Conservation (phyloP, 1,140 invertebrate genomes). For the Pseudomyrmex concolor region DNA sequence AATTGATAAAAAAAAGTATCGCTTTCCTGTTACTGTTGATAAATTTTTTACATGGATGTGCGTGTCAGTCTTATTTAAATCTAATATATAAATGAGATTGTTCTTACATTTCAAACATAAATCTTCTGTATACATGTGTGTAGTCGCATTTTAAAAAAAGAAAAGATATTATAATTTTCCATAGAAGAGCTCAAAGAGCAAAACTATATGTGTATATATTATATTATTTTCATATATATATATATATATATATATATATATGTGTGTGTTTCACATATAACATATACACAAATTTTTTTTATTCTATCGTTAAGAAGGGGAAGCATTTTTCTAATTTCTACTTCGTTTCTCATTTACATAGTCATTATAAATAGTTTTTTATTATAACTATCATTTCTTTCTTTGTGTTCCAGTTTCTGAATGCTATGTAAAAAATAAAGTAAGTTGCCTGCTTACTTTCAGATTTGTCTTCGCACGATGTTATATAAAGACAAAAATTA, state of each 20-base stretch:
- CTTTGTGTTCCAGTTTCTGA: slow-evolving; percentile 62
- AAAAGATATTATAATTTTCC: slow-evolving; percentile 60
- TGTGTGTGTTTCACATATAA: no score
- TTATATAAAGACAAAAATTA: slow-evolving; percentile 80
- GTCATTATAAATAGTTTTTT: slow-evolving; percentile 72
- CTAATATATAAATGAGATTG: slow-evolving; percentile 68
- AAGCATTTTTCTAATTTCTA: slow-evolving; percentile 80
- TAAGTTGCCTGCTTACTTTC: slow-evolving; percentile 76
- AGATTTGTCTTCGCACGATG: slow-evolving; percentile 62
- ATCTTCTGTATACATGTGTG: slow-evolving; percentile 63
- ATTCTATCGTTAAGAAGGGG: slow-evolving; percentile 74
- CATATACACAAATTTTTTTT: slow-evolving; percentile 78
- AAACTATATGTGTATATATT: slow-evolving; percentile 68
- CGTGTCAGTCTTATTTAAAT: slow-evolving; percentile 74
- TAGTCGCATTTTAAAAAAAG: slow-evolving; percentile 47
- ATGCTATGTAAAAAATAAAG: slow-evolving; percentile 79
- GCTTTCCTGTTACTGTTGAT: slow-evolving; percentile 53
- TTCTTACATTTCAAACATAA: slow-evolving; percentile 63
- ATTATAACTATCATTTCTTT: slow-evolving; percentile 58
- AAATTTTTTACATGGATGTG: slow-evolving; percentile 43
- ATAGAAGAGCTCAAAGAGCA: slow-evolving; percentile 64
- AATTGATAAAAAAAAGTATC: slow-evolving; percentile 56
- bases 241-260: slow-evolving; percentile 81
- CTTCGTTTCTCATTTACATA: slow-evolving; percentile 70
- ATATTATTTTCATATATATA: slow-evolving; percentile 71